Evolutionary conservation across 2,888 invertebrate genomes (phyloP), one percentile per base, ranked within the genome.

Genomic region (Colletes collaris): DNA sequence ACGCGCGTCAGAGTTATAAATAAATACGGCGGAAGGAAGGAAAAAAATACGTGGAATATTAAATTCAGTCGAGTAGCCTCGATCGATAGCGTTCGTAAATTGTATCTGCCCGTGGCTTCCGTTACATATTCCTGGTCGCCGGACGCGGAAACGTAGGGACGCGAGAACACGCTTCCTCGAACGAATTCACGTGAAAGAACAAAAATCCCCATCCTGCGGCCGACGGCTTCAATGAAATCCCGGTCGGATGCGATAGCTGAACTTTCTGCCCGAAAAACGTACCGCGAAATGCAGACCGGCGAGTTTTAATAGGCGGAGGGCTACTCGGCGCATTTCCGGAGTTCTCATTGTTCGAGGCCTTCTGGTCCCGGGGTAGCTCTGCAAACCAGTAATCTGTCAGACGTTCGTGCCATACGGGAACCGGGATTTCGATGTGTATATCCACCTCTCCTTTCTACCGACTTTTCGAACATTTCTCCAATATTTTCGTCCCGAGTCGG

Each of bases 301-400:
- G 65, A 65, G 63, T 79, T 76, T 75, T 81, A 79, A 79, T 71
- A 76, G 70, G 59, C 59, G 44, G 52, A 56, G 58, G 58, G 19
- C 44, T 11, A n/a, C 53, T 55, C 62, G 7, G 3, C 11, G 78
- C 52, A 56, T 76, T 81, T 79, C 69, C 72, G 72, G 71, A 68
- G 80, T 58, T 76, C 68, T 72, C 79, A 76, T 81, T 81, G 75
- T 81, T 80, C 69, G 50, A 8, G 19, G 35, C 58, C 60, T 40
- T 66, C 27, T 40, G 19, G 65, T 37, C 49, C 55, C 60, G 66
- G 62, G 49, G 19, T 55, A n/a, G 60, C 60, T 53, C 58, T 44
- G 58, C 27, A 44, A 79, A 70, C 66, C 67, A 16, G 79, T 70
- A 71, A 76, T 80, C 80, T 66, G 65, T 60, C 79, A 62, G 80